Conservation (phyloP, 2,888 invertebrate genomes). For the Teinopalpus imperialis region DNA sequence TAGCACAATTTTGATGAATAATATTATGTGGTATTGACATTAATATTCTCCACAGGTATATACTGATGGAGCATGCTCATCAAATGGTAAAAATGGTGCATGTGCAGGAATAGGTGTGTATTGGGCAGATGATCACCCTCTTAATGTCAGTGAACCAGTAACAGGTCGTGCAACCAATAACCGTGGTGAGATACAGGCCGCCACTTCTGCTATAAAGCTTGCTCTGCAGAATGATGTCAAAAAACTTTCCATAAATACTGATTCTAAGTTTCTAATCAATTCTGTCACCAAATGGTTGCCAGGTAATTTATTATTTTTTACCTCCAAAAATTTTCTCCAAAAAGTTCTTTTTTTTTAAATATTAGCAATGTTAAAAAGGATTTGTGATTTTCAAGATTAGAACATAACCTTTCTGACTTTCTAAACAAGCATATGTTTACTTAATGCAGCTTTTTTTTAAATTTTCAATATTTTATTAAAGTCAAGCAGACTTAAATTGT, state of each 20-base stretch:
- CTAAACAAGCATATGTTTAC: no score
- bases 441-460: no score
- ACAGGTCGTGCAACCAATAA: conserved; percentile 95
- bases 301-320: conserved; percentile 62
- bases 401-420: no score
- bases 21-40: no score
- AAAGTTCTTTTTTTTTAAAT: no score
- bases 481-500: no score
- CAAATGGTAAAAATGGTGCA: conserved; percentile 89
- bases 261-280: conserved; percentile 94
- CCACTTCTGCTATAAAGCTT: conserved; percentile 87
- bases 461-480: no score
- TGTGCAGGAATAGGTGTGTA: conserved; percentile 96
- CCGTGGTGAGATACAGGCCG: conserved; percentile 97
- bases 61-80: conserved; percentile 96
- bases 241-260: conserved; percentile 92
- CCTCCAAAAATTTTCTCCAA: no score
- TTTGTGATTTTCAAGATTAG: no score
- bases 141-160: conserved; percentile 91
- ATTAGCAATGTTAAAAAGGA: no score
- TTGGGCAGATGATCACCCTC: conserved; percentile 89
- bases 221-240: conserved; percentile 85
- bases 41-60: conserved; percentile 79
- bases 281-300: conserved; percentile 93
- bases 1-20: no score